These are phyloP conservation scores for Leucophenga montana DNA, from an alignment of 2,888 invertebrate genomes.

Conservation along the genomic window DNA sequence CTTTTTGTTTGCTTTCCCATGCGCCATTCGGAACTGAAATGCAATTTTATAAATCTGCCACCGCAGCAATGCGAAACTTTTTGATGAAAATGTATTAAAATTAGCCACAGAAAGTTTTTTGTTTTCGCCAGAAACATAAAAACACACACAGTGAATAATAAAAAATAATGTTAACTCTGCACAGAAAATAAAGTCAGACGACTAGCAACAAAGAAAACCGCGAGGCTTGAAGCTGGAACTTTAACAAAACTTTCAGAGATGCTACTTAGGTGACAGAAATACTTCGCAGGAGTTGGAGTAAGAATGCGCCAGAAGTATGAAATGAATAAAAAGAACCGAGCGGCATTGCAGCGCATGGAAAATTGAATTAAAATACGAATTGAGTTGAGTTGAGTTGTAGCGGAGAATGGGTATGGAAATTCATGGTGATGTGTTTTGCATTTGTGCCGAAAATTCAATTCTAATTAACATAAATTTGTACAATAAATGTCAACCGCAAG, in stretches of 20 bases:
- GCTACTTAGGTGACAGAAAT: conserved; percentile 23
- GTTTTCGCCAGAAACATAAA: neutral
- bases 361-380: neutral
- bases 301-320: conserved; percentile 8
- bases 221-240: conserved; percentile 7
- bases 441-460: conserved; percentile 61
- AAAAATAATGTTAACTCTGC: neutral
- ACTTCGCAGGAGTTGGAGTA: conserved; percentile 36
- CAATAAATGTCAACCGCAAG: conserved; percentile 65
- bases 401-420: neutral
- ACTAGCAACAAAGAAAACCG: neutral
- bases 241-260: conserved; percentile 18
- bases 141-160: too few species aligned
- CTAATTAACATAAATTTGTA: conserved; percentile 66
- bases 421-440: conserved; percentile 48
- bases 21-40: neutral
- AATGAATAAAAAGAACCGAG: conserved; percentile 5
- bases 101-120: neutral
- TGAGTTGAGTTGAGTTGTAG: neutral
- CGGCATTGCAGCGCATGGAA: conserved; percentile 16
- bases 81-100: conserved; percentile 16
- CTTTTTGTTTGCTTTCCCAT: too few species aligned
- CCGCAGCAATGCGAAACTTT: conserved; percentile 9
- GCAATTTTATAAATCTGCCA: conserved; percentile 2
- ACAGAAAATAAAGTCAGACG: neutral